phyloP scores from a whole-genome alignment of 2,113 vertebrate genomes.

The Cromileptes altivelis region DNA sequence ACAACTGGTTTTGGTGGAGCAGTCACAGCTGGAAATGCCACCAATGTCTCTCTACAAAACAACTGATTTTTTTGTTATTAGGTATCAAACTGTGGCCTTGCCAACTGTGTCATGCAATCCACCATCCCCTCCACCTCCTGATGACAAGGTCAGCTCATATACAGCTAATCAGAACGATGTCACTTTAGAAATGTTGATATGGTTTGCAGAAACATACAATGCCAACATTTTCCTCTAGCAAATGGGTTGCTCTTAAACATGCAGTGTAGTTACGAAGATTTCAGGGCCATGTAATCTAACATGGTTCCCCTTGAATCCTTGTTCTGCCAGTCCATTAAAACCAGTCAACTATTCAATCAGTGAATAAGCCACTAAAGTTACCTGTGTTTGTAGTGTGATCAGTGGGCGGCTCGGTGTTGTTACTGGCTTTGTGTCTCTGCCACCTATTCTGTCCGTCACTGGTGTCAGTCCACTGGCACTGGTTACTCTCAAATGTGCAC shows the following conservation, averaged over 20 bases:
- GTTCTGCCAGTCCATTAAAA: background rate
- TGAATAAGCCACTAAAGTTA: conserved; percentile 31
- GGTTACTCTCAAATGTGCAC: conserved; percentile 81
- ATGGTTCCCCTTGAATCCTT: background rate
- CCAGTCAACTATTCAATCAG: background rate
- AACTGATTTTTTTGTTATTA: no score
- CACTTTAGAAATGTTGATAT: no score
- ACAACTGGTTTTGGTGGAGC: no score
- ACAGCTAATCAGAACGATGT: no score
- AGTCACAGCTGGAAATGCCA: no score
- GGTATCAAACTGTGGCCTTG: no score
- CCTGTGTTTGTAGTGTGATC: conserved; percentile 81
- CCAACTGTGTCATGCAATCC: no score
- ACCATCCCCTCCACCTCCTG: no score
- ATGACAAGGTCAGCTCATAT: no score
- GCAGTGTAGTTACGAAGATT: background rate
- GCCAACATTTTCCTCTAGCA: no score
- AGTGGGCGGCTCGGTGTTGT: conserved; percentile 64
- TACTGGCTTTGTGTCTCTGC: conserved; percentile 76
- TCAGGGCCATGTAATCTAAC: background rate
- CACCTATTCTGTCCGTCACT: conserved; percentile 72
- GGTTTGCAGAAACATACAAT: no score
- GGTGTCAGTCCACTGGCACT: conserved; percentile 78
- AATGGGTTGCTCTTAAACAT: background rate
- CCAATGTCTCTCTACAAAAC: no score